Percentiles rank a stretch among this genome's conserved stretches.
phyloP scores from a whole-genome alignment of 2,797 vertebrate genomes.

The Clarias pachynema region DNA sequence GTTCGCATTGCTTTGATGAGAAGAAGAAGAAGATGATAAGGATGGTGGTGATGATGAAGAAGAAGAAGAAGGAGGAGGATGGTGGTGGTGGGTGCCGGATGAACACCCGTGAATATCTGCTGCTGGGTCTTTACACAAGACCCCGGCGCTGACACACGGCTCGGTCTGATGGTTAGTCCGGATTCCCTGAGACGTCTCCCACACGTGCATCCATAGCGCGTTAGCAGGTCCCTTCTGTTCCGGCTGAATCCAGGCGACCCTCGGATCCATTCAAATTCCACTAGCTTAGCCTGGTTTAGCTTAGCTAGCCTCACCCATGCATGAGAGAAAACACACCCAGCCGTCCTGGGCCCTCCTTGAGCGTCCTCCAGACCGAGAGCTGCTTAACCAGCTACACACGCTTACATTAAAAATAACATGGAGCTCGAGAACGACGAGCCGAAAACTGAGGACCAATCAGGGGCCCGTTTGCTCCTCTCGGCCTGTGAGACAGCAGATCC shows the following conservation, averaged over 20 bases:
- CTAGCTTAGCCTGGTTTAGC: conserved; percentile 10
- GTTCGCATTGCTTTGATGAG: conserved; percentile 68
- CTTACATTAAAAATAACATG: neutral
- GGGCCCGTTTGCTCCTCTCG: conserved; percentile 66
- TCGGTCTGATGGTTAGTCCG: conserved; percentile 66
- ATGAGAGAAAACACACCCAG: neutral
- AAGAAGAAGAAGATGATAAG: conserved; percentile 57
- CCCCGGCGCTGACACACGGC: neutral
- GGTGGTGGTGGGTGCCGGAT: conserved; percentile 60
- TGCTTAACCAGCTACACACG: neutral
- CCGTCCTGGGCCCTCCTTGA: neutral
- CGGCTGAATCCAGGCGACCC: conserved; percentile 98
- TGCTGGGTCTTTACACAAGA: conserved; percentile 59
- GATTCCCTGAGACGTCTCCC: conserved; percentile 95
- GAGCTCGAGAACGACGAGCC: conserved; percentile 45
- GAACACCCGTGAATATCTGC: conserved; percentile 59
- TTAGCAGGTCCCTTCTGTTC: conserved; percentile 98
- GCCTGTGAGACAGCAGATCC: conserved; percentile 75
- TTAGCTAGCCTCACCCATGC: neutral
- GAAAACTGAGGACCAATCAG: conserved; percentile 68
- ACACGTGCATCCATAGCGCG: conserved; percentile 97
- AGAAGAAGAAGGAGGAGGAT: conserved; percentile 39
- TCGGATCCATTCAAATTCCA: conserved; percentile 94
- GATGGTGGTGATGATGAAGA: conserved; percentile 56
- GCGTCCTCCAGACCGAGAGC: conserved; percentile 46